phyloP scores from a whole-genome alignment of 2,888 invertebrate genomes.

The Lasioglossum oenotherae region DNA sequence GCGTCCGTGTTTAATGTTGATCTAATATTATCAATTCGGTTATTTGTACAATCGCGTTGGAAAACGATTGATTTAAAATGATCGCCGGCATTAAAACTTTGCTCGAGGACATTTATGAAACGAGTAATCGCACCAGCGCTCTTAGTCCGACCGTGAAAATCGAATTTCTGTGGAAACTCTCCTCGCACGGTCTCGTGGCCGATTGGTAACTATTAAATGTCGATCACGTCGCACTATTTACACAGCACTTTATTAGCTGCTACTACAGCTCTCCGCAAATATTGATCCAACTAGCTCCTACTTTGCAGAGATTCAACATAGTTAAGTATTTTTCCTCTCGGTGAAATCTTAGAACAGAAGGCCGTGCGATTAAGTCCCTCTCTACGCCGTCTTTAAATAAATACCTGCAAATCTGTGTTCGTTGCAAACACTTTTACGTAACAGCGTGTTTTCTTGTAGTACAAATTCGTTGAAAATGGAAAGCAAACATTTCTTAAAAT shows the following conservation, averaged over 20 bases:
- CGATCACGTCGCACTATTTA: slow-evolving; percentile 64
- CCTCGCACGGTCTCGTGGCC: slow-evolving; percentile 35
- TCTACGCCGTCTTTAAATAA: neutral
- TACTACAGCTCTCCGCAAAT: slow-evolving; percentile 42
- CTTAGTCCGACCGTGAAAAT: slow-evolving; percentile 24
- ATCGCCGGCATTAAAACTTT: neutral
- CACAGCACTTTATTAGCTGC: slow-evolving; percentile 63
- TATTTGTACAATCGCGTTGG: neutral
- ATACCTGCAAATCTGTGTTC: neutral
- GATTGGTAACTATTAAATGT: slow-evolving; percentile 47
- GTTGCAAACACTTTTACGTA: neutral
- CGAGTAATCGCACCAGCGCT: neutral
- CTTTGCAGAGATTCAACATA: slow-evolving; percentile 41
- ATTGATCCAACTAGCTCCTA: slow-evolving; percentile 34
- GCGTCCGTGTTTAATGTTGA: neutral
- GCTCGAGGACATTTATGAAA: slow-evolving; percentile 11
- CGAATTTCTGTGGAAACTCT: slow-evolving; percentile 47
- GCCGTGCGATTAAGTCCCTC: neutral
- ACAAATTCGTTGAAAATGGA: neutral
- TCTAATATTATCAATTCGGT: neutral
- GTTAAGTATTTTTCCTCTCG: slow-evolving; percentile 9
- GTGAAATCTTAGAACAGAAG: neutral
- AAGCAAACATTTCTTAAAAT: neutral
- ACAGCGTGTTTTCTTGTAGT: neutral
- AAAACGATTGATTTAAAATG: neutral